Evolutionary conservation across 37 sponge, comb jelly and placozoan species (phyloP), one percentile per base, ranked within the genome.

Genomic region (Tethya wilhelma): DNA sequence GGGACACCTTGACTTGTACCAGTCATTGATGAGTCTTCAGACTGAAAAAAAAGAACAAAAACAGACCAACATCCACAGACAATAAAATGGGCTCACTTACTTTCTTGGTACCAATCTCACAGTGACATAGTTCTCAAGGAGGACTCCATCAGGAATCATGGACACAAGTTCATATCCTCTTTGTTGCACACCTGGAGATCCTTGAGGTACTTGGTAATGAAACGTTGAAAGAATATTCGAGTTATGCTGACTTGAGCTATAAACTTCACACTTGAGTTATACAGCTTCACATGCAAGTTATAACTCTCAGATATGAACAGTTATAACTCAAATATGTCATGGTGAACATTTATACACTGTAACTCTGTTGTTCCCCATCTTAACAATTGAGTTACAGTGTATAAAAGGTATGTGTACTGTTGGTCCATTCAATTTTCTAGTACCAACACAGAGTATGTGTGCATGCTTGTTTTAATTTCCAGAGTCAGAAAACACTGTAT

Each of bases 121-220:
- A 9, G 63, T 38, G 9, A 88, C 88, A 69, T 82, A 88, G 71
- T 88, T 30, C 68, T 82, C 75, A 44, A 88, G 39, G 28, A 19
- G 22, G 32, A 88, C 53, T 11, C 59, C 49, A 7, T 75, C 56
- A 19, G 88, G 88, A 53, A 88, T 81, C 33, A 71, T 56, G 34
- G 23, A 25, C 0, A 59, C n/a, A n/a, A n/a, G n/a, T n/a, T 43
- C 19, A 88, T 55, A 12, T 62, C 38, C 26, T 77, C 64, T 12
- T 70, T 42, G 20, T 26, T 5, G 14, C 69, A 59, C 19, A 80
- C 58, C 11, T 81, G 60, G 4, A 82, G 53, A 29, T 67, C 20
- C 49, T 67, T 56, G 77, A 88, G 30, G 70, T 45, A 63, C 14
- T 38, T 38, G 5, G 57, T 63, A 19, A 86, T 49, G 59, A 36